phyloP scores from a whole-genome alignment of 1,140 invertebrate species.

The Babylonia areolata region DNA sequence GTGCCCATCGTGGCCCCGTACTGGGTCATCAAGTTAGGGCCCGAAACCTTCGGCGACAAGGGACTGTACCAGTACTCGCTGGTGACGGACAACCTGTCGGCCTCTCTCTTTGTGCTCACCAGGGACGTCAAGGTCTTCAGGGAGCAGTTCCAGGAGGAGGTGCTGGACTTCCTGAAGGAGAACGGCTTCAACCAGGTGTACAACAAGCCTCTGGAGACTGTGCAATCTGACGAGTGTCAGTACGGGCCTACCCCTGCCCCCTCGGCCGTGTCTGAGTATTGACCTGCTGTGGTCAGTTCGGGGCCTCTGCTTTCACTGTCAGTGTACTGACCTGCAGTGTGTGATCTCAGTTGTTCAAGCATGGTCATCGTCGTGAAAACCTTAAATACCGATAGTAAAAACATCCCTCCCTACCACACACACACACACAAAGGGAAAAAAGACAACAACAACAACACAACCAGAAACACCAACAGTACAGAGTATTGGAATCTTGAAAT shows the following conservation, averaged over 20 bases:
- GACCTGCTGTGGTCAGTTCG: no score
- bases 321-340: no score
- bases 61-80: conserved; percentile 56
- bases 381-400: no score
- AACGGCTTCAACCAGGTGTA: conserved; percentile 51
- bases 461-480: no score
- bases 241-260: conserved; percentile 40
- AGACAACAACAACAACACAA: no score
- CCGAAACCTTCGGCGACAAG: conserved; percentile 46
- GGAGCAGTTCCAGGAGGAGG: conserved; percentile 41
- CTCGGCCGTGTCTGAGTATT: no score
- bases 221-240: conserved; percentile 54
- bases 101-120: conserved; percentile 57
- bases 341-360: no score
- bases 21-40: conserved; percentile 60
- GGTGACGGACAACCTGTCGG: conserved; percentile 56
- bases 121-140: conserved; percentile 51
- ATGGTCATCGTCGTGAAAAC: no score
- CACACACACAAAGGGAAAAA: no score
- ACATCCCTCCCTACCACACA: no score
- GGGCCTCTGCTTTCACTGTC: no score
- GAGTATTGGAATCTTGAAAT: no score
- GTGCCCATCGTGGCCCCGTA: conserved; percentile 2
- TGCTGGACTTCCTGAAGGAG: conserved; percentile 49
- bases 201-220: conserved; percentile 56